These are phyloP conservation scores for Elephantulus edwardii DNA, from an alignment of 2,113 vertebrate species.

Conservation along the genomic window DNA sequence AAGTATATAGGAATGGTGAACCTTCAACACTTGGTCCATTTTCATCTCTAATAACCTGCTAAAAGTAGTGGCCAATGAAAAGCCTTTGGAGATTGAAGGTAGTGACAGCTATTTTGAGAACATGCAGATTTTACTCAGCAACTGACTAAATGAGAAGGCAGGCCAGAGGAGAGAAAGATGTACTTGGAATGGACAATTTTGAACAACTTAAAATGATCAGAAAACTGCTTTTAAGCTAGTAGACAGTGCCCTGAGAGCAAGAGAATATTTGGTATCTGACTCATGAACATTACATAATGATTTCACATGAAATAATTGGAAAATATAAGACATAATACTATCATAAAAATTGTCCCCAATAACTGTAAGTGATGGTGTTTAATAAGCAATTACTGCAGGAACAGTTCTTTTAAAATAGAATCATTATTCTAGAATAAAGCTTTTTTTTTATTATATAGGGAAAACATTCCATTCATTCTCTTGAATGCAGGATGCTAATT, in stretches of 20 bases:
- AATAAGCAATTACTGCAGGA: neutral
- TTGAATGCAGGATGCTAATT: neutral
- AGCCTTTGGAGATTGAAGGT: neutral
- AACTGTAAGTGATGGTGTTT: neutral
- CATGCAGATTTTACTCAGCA: neutral
- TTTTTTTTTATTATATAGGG: neutral
- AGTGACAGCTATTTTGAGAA: slow-evolving; percentile 39
- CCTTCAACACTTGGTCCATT: slow-evolving; percentile 31
- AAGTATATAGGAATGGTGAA: neutral
- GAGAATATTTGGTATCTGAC: neutral
- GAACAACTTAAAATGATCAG: slow-evolving; percentile 16
- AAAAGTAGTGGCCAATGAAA: neutral
- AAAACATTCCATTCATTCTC: neutral
- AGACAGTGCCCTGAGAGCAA: neutral
- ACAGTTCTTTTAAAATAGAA: neutral
- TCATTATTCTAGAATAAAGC: neutral
- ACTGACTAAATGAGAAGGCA: slow-evolving; percentile 18
- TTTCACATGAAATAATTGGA: slow-evolving; percentile 10
- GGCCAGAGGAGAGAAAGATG: neutral
- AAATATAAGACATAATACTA: slow-evolving; percentile 1
- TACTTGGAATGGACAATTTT: slow-evolving; percentile 9
- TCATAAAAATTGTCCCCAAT: neutral
- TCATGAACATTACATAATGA: neutral
- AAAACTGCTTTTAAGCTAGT: slow-evolving; percentile 6
- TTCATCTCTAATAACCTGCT: slow-evolving; percentile 10